These are phyloP conservation scores for Ophion ellenae DNA, from an alignment of 2,888 invertebrate species.

Conservation along the genomic window DNA sequence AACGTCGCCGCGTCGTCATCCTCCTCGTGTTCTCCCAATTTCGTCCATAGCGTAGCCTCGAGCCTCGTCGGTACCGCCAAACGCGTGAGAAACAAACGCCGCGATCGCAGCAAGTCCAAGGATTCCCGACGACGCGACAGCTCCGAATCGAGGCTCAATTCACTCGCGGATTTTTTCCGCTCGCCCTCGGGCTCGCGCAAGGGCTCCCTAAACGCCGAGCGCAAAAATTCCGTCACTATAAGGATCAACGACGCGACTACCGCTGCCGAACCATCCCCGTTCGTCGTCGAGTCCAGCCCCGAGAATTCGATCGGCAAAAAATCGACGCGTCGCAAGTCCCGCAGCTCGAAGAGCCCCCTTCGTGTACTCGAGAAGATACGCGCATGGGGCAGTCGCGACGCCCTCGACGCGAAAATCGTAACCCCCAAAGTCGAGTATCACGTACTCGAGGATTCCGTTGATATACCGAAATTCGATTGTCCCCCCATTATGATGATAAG, in stretches of 20 bases:
- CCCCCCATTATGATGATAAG: not conserved
- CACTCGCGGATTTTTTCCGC: conserved; percentile 81
- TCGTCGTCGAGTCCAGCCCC: conserved; percentile 77
- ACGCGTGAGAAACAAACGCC: conserved; percentile 79
- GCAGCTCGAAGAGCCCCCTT: conserved; percentile 80
- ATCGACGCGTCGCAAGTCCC: conserved; percentile 76
- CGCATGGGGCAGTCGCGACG: conserved; percentile 81
- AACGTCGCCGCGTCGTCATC: not conserved
- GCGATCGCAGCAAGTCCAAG: conserved; percentile 81
- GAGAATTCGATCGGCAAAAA: conserved; percentile 78
- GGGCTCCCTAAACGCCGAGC: conserved; percentile 78
- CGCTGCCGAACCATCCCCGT: conserved; percentile 52
- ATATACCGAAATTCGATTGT: conserved; percentile 73
- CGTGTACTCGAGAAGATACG: conserved; percentile 79
- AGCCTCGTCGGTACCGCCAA: conserved; percentile 79
- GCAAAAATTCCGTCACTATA: conserved; percentile 77
- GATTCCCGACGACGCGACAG: conserved; percentile 81
- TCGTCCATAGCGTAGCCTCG: conserved; percentile 77
- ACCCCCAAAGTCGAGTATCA: conserved; percentile 77
- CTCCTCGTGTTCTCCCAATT: conserved; percentile 69
- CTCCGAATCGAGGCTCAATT: conserved; percentile 80
- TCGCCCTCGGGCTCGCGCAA: conserved; percentile 82
- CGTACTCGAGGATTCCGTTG: conserved; percentile 76
- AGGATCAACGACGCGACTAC: conserved; percentile 77
- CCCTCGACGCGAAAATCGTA: conserved; percentile 73